These are phyloP conservation scores for Cisticola juncidis DNA, from an alignment of 2,113 vertebrate genomes.

Conservation along the genomic window DNA sequence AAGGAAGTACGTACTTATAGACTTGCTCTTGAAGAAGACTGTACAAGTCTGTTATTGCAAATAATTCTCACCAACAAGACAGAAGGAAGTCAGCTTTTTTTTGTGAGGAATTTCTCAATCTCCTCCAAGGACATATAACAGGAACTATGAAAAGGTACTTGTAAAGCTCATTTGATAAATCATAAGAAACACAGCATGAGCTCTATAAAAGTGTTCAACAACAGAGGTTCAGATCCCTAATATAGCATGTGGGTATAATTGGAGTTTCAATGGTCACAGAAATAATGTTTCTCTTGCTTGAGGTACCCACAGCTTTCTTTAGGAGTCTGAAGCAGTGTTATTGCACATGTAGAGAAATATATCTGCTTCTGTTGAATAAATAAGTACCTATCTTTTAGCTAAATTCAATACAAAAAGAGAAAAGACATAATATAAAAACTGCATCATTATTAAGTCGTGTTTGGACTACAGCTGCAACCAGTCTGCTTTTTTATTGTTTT, in stretches of 20 bases:
- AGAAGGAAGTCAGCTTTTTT: background rate
- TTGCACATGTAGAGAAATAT: background rate
- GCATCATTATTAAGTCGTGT: background rate
- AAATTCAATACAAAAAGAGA: background rate
- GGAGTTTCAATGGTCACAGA: background rate
- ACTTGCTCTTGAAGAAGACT: background rate
- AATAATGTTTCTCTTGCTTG: background rate
- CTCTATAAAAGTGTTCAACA: background rate
- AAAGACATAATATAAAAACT: background rate
- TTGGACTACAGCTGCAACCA: background rate
- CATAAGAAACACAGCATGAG: background rate
- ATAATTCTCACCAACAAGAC: background rate
- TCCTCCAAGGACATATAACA: accelerated
- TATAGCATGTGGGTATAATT: background rate
- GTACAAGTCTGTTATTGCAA: background rate
- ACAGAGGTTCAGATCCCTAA: background rate
- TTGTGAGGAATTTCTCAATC: background rate
- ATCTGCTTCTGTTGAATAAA: background rate
- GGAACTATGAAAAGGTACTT: background rate
- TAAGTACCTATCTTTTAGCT: background rate
- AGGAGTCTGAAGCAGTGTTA: background rate
- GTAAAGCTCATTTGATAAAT: background rate
- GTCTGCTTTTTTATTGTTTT: background rate
- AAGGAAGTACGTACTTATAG: background rate
- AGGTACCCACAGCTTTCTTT: background rate